Conservation (phyloP, 2,113 vertebrate genomes). For the Mohoua ochrocephala region DNA sequence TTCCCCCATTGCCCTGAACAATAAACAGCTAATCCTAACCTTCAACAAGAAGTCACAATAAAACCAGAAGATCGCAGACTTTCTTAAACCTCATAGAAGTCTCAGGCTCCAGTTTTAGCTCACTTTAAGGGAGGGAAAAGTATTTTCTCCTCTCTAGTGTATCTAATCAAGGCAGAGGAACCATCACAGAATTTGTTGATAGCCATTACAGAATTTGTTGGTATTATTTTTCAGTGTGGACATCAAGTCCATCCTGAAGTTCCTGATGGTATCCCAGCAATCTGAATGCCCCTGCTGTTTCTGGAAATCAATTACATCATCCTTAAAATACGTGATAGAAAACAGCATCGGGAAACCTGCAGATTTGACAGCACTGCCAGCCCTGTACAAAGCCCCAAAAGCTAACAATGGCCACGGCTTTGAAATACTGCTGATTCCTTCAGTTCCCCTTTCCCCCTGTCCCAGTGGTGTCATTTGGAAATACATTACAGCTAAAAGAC, state of each 20-base stretch:
- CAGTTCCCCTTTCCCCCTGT: constrained; percentile 42
- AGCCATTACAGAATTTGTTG: background rate
- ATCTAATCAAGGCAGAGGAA: background rate
- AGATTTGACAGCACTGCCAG: background rate
- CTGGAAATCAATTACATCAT: background rate
- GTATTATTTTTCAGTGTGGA: background rate
- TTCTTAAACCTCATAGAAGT: background rate
- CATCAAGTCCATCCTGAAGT: background rate
- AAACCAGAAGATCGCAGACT: background rate
- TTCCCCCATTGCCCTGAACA: background rate
- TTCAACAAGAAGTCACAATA: background rate
- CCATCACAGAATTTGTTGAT: background rate
- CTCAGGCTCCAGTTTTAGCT: background rate
- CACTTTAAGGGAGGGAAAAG: background rate
- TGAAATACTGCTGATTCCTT: constrained; percentile 72
- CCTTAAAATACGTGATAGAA: background rate
- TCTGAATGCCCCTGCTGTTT: background rate
- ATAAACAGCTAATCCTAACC: background rate
- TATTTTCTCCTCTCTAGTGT: background rate
- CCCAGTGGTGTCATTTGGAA: constrained; percentile 73
- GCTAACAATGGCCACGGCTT: constrained; percentile 44
- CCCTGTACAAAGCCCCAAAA: background rate
- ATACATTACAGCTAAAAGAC: constrained; percentile 74
- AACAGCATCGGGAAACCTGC: background rate
- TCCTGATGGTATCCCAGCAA: background rate